These are phyloP conservation scores for Vipera latastei DNA, from an alignment of 2,797 vertebrate species.

Conservation along the genomic window DNA sequence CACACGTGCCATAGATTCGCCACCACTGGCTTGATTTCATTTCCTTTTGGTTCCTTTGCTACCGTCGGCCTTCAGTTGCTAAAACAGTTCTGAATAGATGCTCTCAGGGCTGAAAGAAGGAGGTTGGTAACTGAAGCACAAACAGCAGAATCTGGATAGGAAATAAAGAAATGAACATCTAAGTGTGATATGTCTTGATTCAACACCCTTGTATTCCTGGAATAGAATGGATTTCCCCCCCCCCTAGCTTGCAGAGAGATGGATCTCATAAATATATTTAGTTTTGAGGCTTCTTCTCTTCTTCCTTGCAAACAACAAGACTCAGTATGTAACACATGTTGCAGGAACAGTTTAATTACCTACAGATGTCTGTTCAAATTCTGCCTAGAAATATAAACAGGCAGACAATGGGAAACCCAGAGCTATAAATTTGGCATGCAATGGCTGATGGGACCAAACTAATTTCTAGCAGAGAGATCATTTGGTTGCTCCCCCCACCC, in stretches of 20 bases:
- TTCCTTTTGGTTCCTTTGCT: background rate
- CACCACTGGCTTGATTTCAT: slow-evolving; percentile 2
- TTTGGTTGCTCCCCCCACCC: background rate
- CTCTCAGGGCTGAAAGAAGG: background rate
- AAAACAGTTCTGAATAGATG: background rate
- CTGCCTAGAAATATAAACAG: slow-evolving; percentile 18
- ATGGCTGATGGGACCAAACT: slow-evolving; percentile 1
- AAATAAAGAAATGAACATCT: background rate
- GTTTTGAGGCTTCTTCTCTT: background rate
- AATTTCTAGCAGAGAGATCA: slow-evolving; percentile 4
- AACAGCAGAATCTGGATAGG: background rate
- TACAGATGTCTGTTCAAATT: slow-evolving; percentile 25
- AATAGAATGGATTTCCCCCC: background rate
- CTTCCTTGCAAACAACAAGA: background rate
- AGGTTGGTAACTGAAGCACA: background rate
- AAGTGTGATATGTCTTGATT: background rate
- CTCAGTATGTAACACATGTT: background rate
- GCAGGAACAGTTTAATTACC: background rate
- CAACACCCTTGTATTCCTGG: slow-evolving; percentile 2
- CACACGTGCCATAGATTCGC: no score
- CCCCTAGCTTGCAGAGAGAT: background rate
- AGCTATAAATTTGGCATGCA: slow-evolving; percentile 14
- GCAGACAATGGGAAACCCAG: slow-evolving; percentile 2
- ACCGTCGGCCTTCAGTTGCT: slow-evolving; percentile 27
- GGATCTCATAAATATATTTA: background rate